Evolutionary conservation across 2,888 invertebrate species (phyloP).

Genomic region (Dorcus hopei): DNA sequence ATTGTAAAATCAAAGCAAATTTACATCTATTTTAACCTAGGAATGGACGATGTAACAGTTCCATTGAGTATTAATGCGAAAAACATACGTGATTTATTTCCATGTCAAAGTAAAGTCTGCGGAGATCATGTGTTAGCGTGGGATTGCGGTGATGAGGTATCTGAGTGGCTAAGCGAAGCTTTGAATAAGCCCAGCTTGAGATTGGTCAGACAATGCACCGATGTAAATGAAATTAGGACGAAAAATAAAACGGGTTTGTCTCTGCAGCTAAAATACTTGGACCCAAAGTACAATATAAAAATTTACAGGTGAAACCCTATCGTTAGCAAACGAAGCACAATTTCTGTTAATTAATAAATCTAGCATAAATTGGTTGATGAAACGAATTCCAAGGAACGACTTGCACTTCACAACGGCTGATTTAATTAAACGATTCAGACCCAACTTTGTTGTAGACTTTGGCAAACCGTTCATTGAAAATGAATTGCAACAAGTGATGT

Average conservation of each 20-base stretch:
- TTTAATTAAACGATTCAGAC: constrained; percentile 77
- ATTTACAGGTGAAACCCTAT: constrained; percentile 45
- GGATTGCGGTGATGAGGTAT: constrained; percentile 81
- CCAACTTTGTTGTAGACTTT: constrained; percentile 83
- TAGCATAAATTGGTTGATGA: constrained; percentile 70
- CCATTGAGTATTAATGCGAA: constrained; percentile 48
- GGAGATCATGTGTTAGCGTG: constrained; percentile 73
- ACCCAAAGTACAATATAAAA: not conserved
- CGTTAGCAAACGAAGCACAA: constrained; percentile 81
- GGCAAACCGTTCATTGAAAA: constrained; percentile 74
- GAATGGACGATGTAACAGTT: constrained; percentile 48
- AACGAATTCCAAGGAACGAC: constrained; percentile 56
- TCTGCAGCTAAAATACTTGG: not conserved
- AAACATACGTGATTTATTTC: constrained; percentile 28
- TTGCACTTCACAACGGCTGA: constrained; percentile 56
- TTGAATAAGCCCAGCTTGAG: constrained; percentile 67
- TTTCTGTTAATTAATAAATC: constrained; percentile 76
- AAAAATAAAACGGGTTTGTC: constrained; percentile 29
- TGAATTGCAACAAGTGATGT: constrained; percentile 61
- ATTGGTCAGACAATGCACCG: constrained; percentile 60
- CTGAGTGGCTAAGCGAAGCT: constrained; percentile 76
- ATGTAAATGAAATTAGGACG: constrained; percentile 24
- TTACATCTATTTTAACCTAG: not conserved
- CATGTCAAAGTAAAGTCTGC: constrained; percentile 83
- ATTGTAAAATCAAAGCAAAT: not conserved